Evolutionary conservation across 2,888 invertebrate species (phyloP).

Genomic region (Lithophane semibrunnea): DNA sequence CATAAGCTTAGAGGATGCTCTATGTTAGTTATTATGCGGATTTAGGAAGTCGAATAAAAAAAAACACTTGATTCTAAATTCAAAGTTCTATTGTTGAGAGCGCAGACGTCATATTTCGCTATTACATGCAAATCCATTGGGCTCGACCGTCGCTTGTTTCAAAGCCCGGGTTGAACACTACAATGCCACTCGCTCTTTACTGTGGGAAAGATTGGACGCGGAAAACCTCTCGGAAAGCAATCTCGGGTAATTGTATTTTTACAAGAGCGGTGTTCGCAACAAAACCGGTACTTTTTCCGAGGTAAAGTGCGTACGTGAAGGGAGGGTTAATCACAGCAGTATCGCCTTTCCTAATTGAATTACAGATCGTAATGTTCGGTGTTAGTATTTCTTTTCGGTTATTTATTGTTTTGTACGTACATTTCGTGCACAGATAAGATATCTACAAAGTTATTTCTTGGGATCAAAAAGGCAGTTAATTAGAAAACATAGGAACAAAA

Average conservation of each 20-base stretch:
- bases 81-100: neutral
- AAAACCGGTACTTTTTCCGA: slow-evolving; percentile 55
- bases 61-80: neutral
- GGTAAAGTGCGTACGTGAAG: slow-evolving; percentile 61
- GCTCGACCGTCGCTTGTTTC: slow-evolving; percentile 50
- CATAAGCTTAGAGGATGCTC: neutral
- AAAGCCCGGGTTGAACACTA: slow-evolving; percentile 55
- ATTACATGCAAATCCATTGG: slow-evolving; percentile 39
- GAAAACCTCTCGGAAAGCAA: slow-evolving; percentile 65
- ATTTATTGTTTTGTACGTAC: slow-evolving; percentile 32
- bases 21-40: neutral
- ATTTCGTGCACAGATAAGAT: neutral
- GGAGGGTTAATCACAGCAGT: slow-evolving; percentile 59
- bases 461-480: neutral
- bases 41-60: too few relatives aligned
- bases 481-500: neutral
- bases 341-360: slow-evolving; percentile 57
- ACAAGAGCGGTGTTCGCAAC: slow-evolving; percentile 49
- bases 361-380: slow-evolving; percentile 27
- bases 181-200: slow-evolving; percentile 58
- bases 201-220: slow-evolving; percentile 57
- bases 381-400: slow-evolving; percentile 27
- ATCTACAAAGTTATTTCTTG: neutral
- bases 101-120: slow-evolving; percentile 18
- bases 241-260: slow-evolving; percentile 65